Evolutionary conservation across 2,113 vertebrate species (phyloP).

Genomic region (Cisticola juncidis): DNA sequence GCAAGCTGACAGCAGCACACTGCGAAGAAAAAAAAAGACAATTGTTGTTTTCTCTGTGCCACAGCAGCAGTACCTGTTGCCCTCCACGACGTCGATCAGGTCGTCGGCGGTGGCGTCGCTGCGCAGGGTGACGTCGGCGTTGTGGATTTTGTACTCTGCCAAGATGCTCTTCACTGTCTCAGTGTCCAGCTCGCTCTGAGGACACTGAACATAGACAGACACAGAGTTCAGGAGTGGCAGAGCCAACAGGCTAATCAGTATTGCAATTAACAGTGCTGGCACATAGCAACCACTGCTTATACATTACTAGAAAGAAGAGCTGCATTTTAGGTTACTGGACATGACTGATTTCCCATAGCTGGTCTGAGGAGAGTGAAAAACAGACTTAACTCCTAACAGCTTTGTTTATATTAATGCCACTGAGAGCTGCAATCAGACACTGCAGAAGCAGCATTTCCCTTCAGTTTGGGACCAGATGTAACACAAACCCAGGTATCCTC

Average conservation of each 20-base stretch:
- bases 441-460: not conserved
- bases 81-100: constrained; percentile 97
- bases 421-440: not conserved
- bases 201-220: constrained; percentile 76
- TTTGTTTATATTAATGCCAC: not conserved
- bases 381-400: not conserved
- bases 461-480: not conserved
- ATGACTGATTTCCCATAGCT: not conserved
- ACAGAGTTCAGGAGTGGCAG: not conserved
- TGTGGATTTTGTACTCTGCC: constrained; percentile 97
- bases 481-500: rapidly evolving
- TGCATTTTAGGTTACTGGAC: not conserved
- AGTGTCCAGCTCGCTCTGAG: constrained; percentile 88
- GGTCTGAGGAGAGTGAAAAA: not conserved
- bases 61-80: constrained; percentile 84
- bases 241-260: not conserved
- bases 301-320: not conserved
- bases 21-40: not conserved
- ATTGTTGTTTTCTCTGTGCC: not conserved
- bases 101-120: constrained; percentile 94
- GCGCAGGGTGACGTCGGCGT: constrained; percentile 93
- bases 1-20: not conserved
- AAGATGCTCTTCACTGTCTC: constrained; percentile 97
- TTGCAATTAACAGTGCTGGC: not conserved
- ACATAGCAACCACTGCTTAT: not conserved